These are phyloP conservation scores for Gisinianus flammeolus DNA, from an alignment of 2,888 invertebrate genomes.

Conservation along the genomic window DNA sequence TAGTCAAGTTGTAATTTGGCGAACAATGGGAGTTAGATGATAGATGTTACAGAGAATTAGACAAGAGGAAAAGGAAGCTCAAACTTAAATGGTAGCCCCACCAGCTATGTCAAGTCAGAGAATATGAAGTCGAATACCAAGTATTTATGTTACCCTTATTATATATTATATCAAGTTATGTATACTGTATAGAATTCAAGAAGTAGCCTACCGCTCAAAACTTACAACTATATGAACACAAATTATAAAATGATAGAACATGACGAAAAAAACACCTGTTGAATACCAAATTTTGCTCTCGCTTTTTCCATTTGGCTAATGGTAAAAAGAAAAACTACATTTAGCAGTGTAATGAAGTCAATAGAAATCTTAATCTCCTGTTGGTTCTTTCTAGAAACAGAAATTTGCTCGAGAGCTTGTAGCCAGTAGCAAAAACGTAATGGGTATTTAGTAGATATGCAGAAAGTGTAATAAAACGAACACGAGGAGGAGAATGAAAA, in stretches of 20 bases:
- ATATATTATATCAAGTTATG: no score
- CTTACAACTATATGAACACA: no score
- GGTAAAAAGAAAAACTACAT: conserved; percentile 14
- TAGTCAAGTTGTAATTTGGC: not conserved
- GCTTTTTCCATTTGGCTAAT: conserved; percentile 2
- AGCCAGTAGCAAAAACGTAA: conserved; percentile 22
- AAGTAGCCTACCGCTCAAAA: no score
- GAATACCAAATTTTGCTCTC: conserved; percentile 9
- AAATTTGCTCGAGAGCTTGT: not conserved
- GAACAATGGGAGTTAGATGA: conserved; percentile 13
- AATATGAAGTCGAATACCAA: no score
- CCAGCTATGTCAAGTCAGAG: not conserved
- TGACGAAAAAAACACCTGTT: not conserved
- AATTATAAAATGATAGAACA: not conserved
- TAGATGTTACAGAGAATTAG: not conserved
- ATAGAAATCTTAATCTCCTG: conserved; percentile 8
- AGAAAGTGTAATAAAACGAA: not conserved
- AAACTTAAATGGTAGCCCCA: not conserved
- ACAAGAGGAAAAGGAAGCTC: not conserved
- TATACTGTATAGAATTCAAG: no score
- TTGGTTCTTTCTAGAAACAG: not conserved
- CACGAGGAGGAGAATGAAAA: not conserved
- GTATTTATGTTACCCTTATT: no score
- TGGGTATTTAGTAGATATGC: not conserved
- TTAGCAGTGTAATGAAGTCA: not conserved